Percentiles rank a stretch among this genome's conserved stretches.
Evolutionary conservation across 2,888 invertebrate genomes (phyloP).

Genomic region (Drosophila multiciliata): DNA sequence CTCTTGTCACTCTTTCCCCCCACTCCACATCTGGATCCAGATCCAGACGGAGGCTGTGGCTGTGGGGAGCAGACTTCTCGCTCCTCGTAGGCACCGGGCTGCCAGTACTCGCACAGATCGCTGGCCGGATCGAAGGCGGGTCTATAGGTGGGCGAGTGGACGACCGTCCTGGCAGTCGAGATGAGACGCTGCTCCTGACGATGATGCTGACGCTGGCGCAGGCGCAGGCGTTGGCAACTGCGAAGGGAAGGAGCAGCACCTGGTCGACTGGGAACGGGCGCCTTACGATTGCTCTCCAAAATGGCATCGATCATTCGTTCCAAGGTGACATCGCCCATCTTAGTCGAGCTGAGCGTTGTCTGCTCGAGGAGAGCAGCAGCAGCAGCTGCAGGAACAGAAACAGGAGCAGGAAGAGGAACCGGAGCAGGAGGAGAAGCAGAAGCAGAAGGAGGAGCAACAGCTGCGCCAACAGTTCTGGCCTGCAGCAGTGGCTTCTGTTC

Average conservation of each 20-base stretch:
- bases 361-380: conserved; percentile 32
- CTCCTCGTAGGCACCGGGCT: conserved; percentile 72
- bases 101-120: conserved; percentile 84
- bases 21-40: conserved; percentile 44
- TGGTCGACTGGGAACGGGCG: conserved; percentile 37
- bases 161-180: conserved; percentile 60
- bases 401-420: background rate
- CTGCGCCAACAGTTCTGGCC: background rate
- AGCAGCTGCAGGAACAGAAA: background rate
- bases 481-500: conserved; percentile 39
- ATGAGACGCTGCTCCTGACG: conserved; percentile 11
- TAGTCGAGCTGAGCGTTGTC: conserved; percentile 79
- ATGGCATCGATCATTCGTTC: conserved; percentile 85
- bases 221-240: conserved; percentile 23
- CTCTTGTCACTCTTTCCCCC: conserved; percentile 20
- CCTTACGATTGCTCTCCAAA: conserved; percentile 84
- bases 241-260: conserved; percentile 9
- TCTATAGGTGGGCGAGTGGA: conserved; percentile 83
- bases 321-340: conserved; percentile 84
- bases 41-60: background rate
- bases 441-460: background rate
- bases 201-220: conserved; percentile 11
- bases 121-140: conserved; percentile 85
- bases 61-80: conserved; percentile 82
- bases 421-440: background rate